Percentiles rank a stretch among this genome's conserved stretches.
phyloP scores from a whole-genome alignment of 1,140 invertebrate species.

The Halyomorpha halys region DNA sequence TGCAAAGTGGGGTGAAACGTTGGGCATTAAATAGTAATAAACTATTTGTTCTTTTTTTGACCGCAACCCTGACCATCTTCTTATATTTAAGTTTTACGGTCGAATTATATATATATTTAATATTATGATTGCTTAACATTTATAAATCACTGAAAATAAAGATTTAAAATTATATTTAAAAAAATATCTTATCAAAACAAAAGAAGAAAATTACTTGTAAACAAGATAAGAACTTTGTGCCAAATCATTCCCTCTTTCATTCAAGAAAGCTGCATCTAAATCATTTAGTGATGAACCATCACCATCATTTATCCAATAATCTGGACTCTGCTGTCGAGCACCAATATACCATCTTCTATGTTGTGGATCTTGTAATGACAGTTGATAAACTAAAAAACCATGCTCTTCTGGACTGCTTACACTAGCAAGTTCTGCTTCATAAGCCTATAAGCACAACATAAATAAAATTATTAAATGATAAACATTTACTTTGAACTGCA shows the following conservation, averaged over 20 bases:
- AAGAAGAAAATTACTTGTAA: slow-evolving; percentile 40
- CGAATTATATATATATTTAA: too few species aligned
- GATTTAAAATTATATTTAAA: slow-evolving; percentile 8
- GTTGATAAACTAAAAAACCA: slow-evolving; percentile 65
- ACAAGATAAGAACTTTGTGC: slow-evolving; percentile 45
- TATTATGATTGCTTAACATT: too few species aligned
- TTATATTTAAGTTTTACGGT: too few species aligned
- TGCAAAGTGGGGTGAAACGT: too few species aligned
- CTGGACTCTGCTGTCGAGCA: slow-evolving; percentile 56
- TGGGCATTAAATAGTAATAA: too few species aligned
- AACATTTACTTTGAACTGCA: too few species aligned
- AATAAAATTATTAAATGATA: slow-evolving; percentile 9
- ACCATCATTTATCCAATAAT: slow-evolving; percentile 73
- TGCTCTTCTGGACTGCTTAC: slow-evolving; percentile 77
- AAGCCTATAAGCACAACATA: slow-evolving; percentile 35
- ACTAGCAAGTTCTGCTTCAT: slow-evolving; percentile 67
- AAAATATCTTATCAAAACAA: neutral
- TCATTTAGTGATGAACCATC: slow-evolving; percentile 64
- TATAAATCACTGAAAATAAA: too few species aligned
- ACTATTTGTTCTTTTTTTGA: too few species aligned
- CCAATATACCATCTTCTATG: slow-evolving; percentile 80
- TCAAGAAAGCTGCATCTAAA: slow-evolving; percentile 73
- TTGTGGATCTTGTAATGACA: slow-evolving; percentile 71
- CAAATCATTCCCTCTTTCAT: slow-evolving; percentile 39
- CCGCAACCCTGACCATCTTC: too few species aligned